A percentile compares a stretch with the other conserved stretches of the same genome.
Conservation (phyloP, 2,888 invertebrate species). For the Slavum lentiscoides region DNA sequence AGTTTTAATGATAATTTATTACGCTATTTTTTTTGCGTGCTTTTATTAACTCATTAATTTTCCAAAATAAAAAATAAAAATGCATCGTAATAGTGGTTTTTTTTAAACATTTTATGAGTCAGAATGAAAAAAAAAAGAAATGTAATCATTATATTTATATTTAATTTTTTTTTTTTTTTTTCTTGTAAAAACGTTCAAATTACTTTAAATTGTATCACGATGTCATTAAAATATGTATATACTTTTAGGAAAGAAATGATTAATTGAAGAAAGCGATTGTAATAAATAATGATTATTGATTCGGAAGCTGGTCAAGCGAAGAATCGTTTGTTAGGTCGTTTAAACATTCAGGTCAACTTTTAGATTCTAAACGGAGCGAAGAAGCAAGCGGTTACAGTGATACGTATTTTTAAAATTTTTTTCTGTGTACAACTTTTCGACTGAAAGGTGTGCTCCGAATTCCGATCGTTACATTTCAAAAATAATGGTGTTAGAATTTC, state of each 20-base stretch:
- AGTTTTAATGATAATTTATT: no score
- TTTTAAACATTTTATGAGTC: neutral
- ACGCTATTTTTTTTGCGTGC: neutral
- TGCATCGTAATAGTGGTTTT: neutral
- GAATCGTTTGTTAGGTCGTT: slow-evolving; percentile 28
- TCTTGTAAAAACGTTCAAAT: neutral
- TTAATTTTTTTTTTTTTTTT: neutral
- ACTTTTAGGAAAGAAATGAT: slow-evolving; percentile 12
- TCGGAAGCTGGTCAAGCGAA: slow-evolving; percentile 27
- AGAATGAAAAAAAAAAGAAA: neutral
- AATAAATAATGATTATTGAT: slow-evolving; percentile 15
- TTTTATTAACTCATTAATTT: neutral
- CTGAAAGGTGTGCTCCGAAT: no score
- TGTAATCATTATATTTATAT: neutral
- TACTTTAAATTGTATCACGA: neutral
- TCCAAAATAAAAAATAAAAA: neutral
- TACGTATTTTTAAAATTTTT: neutral
- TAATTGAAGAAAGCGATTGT: slow-evolving; percentile 37
- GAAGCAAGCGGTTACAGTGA: no score
- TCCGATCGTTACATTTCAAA: no score
- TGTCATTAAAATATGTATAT: neutral
- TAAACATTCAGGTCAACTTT: slow-evolving; percentile 33
- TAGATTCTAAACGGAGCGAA: no score
- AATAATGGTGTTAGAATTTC: no score
- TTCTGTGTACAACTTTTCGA: neutral